These are phyloP conservation scores for Eretmocerus hayati DNA, from an alignment of 2,888 invertebrate genomes.

Conservation along the genomic window DNA sequence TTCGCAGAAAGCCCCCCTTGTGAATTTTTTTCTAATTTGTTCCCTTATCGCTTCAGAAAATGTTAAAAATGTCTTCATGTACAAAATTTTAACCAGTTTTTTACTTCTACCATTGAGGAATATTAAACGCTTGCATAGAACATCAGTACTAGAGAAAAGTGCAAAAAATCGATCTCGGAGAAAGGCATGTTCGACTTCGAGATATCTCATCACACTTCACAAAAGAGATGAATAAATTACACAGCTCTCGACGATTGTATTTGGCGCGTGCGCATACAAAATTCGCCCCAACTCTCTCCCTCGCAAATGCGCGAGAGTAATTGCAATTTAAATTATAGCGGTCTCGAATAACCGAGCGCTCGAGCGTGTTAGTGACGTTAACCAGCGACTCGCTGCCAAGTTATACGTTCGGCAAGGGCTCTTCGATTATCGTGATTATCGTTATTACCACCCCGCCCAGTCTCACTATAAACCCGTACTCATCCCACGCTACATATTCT, in stretches of 20 bases:
- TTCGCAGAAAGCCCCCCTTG: too few relatives aligned
- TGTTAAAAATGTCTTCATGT: too few relatives aligned
- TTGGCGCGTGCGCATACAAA: not conserved
- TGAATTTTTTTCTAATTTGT: too few relatives aligned
- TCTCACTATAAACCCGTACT: not conserved
- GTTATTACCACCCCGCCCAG: slow-evolving; percentile 12
- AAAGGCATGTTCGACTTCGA: too few relatives aligned
- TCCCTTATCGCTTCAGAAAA: too few relatives aligned
- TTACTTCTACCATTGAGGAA: too few relatives aligned
- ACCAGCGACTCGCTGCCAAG: slow-evolving; percentile 4
- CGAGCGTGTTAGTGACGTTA: slow-evolving; percentile 15
- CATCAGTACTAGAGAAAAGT: too few relatives aligned
- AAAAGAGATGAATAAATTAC: slow-evolving; percentile 14
- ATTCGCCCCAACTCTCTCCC: too few relatives aligned
- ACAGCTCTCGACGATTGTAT: not conserved
- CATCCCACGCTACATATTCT: not conserved
- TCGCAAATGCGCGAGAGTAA: slow-evolving; percentile 10
- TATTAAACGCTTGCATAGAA: too few relatives aligned
- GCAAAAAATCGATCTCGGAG: too few relatives aligned
- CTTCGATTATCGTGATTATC: slow-evolving; percentile 21
- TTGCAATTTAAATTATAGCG: slow-evolving; percentile 19
- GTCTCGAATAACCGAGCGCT: slow-evolving; percentile 12
- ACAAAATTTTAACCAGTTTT: too few relatives aligned
- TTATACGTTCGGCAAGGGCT: not conserved
- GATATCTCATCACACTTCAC: too few relatives aligned